phyloP scores from a whole-genome alignment of 2,888 invertebrate genomes.

The Operophtera brumata region DNA sequence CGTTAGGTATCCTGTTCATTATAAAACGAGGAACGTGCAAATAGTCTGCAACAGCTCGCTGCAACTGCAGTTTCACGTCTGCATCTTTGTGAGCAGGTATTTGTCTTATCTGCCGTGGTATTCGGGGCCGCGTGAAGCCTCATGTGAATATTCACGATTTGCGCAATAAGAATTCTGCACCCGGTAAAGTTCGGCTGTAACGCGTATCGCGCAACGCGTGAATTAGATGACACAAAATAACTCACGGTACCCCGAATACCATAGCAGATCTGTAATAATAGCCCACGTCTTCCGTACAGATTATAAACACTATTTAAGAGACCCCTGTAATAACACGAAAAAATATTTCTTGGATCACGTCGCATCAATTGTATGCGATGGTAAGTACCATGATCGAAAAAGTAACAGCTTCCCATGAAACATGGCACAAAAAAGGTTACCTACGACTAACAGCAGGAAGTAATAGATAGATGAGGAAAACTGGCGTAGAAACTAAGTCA shows the following conservation, averaged over 20 bases:
- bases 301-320: too few relatives aligned
- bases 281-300: background rate
- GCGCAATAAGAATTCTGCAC: too few relatives aligned
- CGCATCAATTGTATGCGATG: background rate
- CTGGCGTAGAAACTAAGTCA: conserved; percentile 4
- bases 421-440: conserved; percentile 10
- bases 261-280: conserved; percentile 7
- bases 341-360: background rate
- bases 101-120: too few relatives aligned
- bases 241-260: too few relatives aligned
- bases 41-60: background rate
- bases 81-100: too few relatives aligned
- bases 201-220: too few relatives aligned
- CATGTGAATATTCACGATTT: too few relatives aligned
- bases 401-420: conserved; percentile 1
- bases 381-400: background rate
- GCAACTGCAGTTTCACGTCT: conserved; percentile 5
- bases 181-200: too few relatives aligned
- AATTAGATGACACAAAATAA: too few relatives aligned
- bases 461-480: conserved; percentile 21
- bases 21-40: conserved; percentile 6
- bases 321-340: conserved; percentile 10
- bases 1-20: background rate
- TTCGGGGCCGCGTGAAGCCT: too few relatives aligned
- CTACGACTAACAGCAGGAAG: conserved; percentile 8